Evolutionary conservation across 2,113 vertebrate species (phyloP), one percentile per base, ranked within the genome.

Genomic region (Leptobrachium ailaonicum): DNA sequence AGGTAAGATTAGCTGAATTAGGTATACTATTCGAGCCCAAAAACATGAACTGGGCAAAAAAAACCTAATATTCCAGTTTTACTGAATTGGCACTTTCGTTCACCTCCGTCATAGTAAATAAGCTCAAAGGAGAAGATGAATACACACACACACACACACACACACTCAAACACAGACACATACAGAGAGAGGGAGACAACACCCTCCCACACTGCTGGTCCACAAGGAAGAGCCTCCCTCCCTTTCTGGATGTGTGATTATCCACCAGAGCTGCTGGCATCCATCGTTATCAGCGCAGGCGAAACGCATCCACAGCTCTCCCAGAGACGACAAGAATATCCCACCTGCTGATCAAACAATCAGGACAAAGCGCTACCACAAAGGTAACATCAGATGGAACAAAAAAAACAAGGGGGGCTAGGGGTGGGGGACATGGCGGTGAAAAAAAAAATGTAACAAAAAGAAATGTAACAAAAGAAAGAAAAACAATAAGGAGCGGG

Each of bases 161-260:
- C 60, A 41, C 41, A 66, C 40, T 11, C 64, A 66, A 66, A 41
- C 47, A 41, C 7, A 72, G 40, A 41, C 41, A 80, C 58, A 74
- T 50, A 69, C n/a, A 72, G 44, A 64, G n/a, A 64, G 20, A 64
- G 9, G 8, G 47, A 50, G 47, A 50, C 47, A 53, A 73, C 69
- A 44, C 60, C 54, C 79, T 75, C 71, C 79, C 79, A 81, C 47
- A 81, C 47, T 43, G 54, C 63, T 80, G 79, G 79, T 75, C 79
- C 79, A 81, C 66, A 81, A 69, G 71, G 32, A 74, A 75, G 53
- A 67, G 1, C 44, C 72, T 58, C 71, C 79, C 72, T 75, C 79
- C 64, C 78, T 62, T 75, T 3, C 13, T 68, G 71, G 66, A 81
- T 69, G 79, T 81, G 79, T 45, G 54, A 68, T 75, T 69, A 69